Evolutionary conservation across 1,140 invertebrate genomes (phyloP).

Genomic region (Drosophila pseudoananassae): DNA sequence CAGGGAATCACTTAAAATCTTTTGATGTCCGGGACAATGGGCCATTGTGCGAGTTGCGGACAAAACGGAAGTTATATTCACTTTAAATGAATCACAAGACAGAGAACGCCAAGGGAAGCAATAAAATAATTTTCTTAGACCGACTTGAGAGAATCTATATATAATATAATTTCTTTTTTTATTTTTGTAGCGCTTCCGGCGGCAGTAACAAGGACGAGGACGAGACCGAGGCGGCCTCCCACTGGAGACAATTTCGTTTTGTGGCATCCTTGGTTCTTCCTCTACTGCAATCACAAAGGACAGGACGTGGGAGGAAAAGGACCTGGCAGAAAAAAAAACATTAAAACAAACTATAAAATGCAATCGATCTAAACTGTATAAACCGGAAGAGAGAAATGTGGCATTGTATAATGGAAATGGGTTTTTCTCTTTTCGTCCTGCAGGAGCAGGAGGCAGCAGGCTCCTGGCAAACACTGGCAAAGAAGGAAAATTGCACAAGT

Average conservation of each 20-base stretch:
- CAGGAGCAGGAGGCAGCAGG: constrained; percentile 8
- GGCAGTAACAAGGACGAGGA: constrained; percentile 47
- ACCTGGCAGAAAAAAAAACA: constrained; percentile 50
- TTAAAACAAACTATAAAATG: constrained; percentile 82
- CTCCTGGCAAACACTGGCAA: constrained; percentile 16
- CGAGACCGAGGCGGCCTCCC: constrained; percentile 36
- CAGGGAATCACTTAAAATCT: constrained; percentile 49
- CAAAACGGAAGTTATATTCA: constrained; percentile 75
- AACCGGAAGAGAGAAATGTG: constrained; percentile 76
- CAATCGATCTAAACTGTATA: constrained; percentile 80
- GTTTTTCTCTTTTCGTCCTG: constrained; percentile 56
- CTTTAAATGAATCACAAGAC: constrained; percentile 44
- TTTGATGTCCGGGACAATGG: constrained; percentile 63
- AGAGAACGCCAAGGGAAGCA: constrained; percentile 64
- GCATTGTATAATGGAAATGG: constrained; percentile 78
- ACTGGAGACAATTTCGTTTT: constrained; percentile 55
- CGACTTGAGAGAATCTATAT: constrained; percentile 45
- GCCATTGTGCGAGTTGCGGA: constrained; percentile 42
- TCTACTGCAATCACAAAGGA: constrained; percentile 32
- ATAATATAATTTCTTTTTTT: background rate
- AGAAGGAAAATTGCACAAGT: constrained; percentile 9
- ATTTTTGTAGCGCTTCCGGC: constrained; percentile 73
- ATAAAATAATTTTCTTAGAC: constrained; percentile 77
- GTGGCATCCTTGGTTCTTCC: constrained; percentile 46
- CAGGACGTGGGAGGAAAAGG: constrained; percentile 25